These are phyloP conservation scores for Holcopasites calliopsidis DNA, from an alignment of 1,140 invertebrate species.

Conservation along the genomic window DNA sequence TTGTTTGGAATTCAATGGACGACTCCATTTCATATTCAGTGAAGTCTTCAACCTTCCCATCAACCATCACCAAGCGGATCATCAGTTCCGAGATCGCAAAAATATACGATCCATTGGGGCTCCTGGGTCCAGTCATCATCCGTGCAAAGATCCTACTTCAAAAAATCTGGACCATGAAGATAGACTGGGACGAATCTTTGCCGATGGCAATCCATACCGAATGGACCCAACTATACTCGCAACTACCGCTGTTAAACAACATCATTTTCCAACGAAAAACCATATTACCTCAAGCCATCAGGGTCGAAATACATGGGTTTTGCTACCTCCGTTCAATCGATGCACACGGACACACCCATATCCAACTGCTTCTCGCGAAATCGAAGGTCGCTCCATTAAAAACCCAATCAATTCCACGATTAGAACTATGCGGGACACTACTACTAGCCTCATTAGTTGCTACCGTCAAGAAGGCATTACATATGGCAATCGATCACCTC, in stretches of 20 bases:
- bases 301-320: not conserved
- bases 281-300: not conserved
- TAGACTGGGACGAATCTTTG: constrained; percentile 7
- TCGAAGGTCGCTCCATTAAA: not conserved
- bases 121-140: not conserved
- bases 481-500: not conserved
- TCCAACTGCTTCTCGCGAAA: not conserved
- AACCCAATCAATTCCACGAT: not conserved
- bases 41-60: accelerated
- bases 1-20: not conserved
- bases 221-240: not conserved
- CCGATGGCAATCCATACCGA: not conserved
- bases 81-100: constrained; percentile 3
- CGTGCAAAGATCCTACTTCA: not conserved
- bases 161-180: not conserved
- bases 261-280: not conserved
- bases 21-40: not conserved
- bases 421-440: too few species aligned
- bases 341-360: not conserved
- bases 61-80: not conserved
- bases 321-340: not conserved
- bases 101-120: not conserved
- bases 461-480: not conserved
- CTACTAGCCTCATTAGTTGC: not conserved
- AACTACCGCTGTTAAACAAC: not conserved